Evolutionary conservation across 2,797 vertebrate species (phyloP).

Genomic region (Argyrosomus regius): DNA sequence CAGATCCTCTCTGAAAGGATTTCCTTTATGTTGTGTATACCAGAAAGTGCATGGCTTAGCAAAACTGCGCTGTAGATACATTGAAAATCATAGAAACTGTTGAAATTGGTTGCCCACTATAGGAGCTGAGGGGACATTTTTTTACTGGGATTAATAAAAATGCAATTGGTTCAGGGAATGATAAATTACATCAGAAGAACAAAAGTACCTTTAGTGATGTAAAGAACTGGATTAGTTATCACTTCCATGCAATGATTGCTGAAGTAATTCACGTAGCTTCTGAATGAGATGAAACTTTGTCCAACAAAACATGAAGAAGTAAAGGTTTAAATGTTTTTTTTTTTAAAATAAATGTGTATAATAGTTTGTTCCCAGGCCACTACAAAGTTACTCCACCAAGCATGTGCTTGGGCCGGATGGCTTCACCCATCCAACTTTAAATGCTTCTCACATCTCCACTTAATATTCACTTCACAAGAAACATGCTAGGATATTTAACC

Average conservation of each 20-base stretch:
- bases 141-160: conserved; percentile 19
- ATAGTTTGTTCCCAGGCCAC: neutral
- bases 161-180: neutral
- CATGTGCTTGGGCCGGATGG: neutral
- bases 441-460: neutral
- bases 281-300: neutral
- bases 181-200: neutral
- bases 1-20: conserved; percentile 19
- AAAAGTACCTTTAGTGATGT: neutral
- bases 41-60: conserved; percentile 7
- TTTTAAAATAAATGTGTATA: neutral
- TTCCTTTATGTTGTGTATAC: conserved; percentile 18
- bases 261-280: neutral
- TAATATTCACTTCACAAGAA: neutral
- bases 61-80: conserved; percentile 26
- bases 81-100: conserved; percentile 22
- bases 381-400: neutral
- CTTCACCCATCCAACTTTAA: neutral
- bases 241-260: neutral
- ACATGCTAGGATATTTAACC: neutral
- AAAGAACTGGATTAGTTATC: neutral
- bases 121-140: neutral
- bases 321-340: neutral
- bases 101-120: conserved; percentile 11
- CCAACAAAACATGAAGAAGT: neutral